Conservation (phyloP, 2,797 vertebrate genomes). For the Chelidonichthys spinosus region DNA sequence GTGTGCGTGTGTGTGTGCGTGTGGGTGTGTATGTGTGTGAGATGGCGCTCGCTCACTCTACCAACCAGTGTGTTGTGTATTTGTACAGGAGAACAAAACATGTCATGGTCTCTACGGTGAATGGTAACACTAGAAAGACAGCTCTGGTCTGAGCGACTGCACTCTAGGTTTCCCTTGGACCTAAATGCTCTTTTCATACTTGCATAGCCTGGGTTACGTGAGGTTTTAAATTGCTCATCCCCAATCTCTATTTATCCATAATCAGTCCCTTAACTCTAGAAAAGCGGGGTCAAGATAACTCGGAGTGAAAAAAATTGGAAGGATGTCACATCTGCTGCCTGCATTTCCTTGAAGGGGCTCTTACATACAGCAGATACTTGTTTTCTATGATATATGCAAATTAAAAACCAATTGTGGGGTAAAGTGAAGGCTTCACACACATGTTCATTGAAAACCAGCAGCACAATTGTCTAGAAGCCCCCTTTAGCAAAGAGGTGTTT, state of each 20-base stretch:
- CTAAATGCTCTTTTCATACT: background rate
- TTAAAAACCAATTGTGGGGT: slow-evolving; percentile 15
- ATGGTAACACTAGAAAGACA: background rate
- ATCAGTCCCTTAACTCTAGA: slow-evolving; percentile 26
- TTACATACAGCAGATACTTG: background rate
- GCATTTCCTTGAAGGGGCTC: background rate
- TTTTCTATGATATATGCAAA: too few species aligned
- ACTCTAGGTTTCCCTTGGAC: background rate
- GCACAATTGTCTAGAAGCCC: slow-evolving; percentile 3
- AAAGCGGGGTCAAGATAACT: slow-evolving; percentile 35
- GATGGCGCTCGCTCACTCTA: background rate
- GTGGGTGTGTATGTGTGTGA: too few species aligned
- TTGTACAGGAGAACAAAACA: slow-evolving; percentile 12
- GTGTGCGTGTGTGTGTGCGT: too few species aligned
- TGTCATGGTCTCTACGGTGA: background rate
- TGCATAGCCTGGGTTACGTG: background rate
- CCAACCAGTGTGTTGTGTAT: background rate
- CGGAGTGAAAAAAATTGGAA: background rate
- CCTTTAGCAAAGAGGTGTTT: background rate
- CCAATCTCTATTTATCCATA: slow-evolving; percentile 41
- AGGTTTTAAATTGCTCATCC: slow-evolving; percentile 12
- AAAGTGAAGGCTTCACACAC: slow-evolving; percentile 62
- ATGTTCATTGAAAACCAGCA: slow-evolving; percentile 41
- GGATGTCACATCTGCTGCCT: background rate
- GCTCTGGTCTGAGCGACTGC: slow-evolving; percentile 5